Conservation (phyloP, 2,113 vertebrate species). For the Colius striatus region DNA sequence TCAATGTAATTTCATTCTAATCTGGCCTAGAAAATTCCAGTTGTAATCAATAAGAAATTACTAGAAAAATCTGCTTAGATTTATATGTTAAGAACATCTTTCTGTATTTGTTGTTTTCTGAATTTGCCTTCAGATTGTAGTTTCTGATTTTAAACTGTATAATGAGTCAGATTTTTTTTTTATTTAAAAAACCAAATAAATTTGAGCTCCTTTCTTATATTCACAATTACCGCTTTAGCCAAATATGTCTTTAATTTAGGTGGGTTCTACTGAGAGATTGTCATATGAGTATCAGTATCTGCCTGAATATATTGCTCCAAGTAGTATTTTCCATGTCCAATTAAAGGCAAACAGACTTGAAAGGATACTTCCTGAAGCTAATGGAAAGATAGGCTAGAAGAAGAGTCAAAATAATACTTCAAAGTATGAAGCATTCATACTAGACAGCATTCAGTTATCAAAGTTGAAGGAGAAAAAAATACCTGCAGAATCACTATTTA, state of each 20-base stretch:
- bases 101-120: background rate
- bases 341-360: background rate
- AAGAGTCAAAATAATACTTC: background rate
- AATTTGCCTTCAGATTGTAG: background rate
- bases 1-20: background rate
- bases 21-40: background rate
- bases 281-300: background rate
- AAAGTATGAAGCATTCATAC: background rate
- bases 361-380: background rate
- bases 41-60: background rate
- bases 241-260: background rate
- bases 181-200: background rate
- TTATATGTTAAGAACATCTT: background rate
- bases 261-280: background rate
- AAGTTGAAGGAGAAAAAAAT: background rate
- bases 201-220: background rate
- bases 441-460: background rate
- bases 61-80: background rate
- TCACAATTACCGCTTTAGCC: background rate
- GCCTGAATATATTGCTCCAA: background rate
- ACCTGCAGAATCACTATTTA: background rate
- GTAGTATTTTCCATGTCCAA: background rate
- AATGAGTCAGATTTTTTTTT: background rate
- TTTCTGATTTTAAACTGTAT: background rate
- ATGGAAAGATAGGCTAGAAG: background rate